These are phyloP conservation scores for Machimus atricapillus DNA, from an alignment of 2,888 invertebrate species.

Conservation along the genomic window DNA sequence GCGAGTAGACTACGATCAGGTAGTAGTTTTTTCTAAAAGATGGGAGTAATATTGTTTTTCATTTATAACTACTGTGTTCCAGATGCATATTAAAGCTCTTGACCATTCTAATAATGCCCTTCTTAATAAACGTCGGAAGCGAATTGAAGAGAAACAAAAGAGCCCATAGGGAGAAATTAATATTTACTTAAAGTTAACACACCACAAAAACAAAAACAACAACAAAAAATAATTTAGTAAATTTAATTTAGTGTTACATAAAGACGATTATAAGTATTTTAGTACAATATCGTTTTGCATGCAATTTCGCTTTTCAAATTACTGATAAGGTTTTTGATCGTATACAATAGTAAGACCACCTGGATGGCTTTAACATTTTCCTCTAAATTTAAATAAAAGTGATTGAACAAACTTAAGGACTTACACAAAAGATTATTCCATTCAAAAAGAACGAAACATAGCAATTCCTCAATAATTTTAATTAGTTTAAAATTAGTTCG, in stretches of 20 bases:
- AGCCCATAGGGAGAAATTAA: neutral
- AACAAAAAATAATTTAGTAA: neutral
- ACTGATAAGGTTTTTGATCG: neutral
- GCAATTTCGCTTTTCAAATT: neutral
- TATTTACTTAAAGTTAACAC: neutral
- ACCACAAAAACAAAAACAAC: neutral
- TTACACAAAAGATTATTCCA: no score
- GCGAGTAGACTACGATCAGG: constrained; percentile 96
- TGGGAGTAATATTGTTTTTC: neutral
- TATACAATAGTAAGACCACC: no score
- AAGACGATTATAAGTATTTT: neutral
- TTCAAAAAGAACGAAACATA: neutral
- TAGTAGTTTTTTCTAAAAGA: constrained; percentile 51
- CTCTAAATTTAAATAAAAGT: no score
- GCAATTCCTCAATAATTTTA: neutral
- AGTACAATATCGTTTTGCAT: neutral
- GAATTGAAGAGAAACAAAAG: constrained; percentile 55
- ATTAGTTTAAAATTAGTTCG: neutral
- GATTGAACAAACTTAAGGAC: no score
- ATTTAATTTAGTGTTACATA: neutral
- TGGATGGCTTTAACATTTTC: no score
- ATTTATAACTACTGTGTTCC: constrained; percentile 51
- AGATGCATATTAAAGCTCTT: constrained; percentile 90
- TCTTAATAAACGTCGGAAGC: constrained; percentile 81
- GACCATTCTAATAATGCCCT: constrained; percentile 93